These are phyloP conservation scores for Pachycephus smyrnensis DNA, from an alignment of 2,888 invertebrate genomes.

Conservation along the genomic window DNA sequence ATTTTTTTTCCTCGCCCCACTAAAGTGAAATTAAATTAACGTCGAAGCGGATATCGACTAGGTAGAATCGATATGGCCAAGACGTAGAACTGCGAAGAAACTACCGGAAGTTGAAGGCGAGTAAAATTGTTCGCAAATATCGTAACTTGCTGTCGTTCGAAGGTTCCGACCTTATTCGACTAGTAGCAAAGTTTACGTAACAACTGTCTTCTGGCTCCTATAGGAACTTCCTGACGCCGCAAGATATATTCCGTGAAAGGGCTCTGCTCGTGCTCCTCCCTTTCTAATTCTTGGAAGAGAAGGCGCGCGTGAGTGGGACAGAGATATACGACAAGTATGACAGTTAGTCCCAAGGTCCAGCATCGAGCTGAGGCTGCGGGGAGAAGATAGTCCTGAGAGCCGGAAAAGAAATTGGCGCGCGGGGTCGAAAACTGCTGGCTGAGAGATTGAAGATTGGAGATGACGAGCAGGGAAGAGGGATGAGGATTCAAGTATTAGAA, in stretches of 20 bases:
- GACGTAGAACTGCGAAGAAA: neutral
- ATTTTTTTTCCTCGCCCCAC: neutral
- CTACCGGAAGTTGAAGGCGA: neutral
- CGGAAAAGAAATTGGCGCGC: neutral
- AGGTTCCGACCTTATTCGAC: neutral
- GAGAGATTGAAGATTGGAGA: neutral
- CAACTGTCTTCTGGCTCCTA: neutral
- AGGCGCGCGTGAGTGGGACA: neutral
- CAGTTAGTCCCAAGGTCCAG: neutral
- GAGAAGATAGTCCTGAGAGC: neutral
- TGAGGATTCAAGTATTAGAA: neutral
- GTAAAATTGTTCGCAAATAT: neutral
- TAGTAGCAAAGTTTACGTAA: neutral
- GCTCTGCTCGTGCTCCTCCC: neutral
- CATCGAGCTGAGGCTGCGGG: neutral
- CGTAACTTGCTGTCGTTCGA: neutral
- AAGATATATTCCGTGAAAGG: neutral
- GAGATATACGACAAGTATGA: neutral
- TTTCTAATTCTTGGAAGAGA: neutral
- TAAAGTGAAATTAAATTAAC: slow-evolving; percentile 9
- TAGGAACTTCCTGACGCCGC: neutral
- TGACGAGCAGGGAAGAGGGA: slow-evolving; percentile 5
- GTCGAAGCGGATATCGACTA: neutral
- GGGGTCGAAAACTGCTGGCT: neutral
- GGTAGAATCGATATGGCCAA: slow-evolving; percentile 4